Percentiles rank a stretch among this genome's conserved stretches.
Conservation (phyloP, 2,113 vertebrate genomes). For the Alectura lathami region DNA sequence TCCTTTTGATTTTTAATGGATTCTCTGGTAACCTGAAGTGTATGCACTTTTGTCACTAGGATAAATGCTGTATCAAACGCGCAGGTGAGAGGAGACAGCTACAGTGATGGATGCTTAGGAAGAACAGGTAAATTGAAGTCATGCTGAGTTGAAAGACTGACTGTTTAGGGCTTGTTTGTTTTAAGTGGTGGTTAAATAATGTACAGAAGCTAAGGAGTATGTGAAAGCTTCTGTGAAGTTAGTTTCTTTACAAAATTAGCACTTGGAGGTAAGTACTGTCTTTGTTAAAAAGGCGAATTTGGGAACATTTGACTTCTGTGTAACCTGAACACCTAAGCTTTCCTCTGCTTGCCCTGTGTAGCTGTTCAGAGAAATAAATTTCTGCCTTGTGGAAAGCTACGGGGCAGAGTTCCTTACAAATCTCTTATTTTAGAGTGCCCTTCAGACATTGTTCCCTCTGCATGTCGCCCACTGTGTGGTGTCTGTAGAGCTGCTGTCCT, state of each 20-base stretch:
- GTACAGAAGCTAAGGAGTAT: neutral
- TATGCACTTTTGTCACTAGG: slow-evolving; percentile 65
- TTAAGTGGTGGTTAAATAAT: neutral
- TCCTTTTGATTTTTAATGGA: neutral
- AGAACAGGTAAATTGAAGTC: slow-evolving; percentile 80
- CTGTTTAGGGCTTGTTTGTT: neutral
- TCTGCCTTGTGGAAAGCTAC: neutral
- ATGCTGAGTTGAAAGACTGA: neutral
- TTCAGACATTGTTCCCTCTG: neutral
- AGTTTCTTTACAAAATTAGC: neutral
- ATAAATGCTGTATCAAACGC: slow-evolving; percentile 95
- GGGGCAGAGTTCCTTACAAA: neutral
- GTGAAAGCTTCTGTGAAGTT: neutral
- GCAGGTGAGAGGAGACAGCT: slow-evolving; percentile 90
- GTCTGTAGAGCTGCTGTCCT: neutral
- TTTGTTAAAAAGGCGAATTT: neutral
- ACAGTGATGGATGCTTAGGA: slow-evolving; percentile 89
- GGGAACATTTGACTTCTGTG: neutral
- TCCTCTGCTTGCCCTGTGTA: neutral
- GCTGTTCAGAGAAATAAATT: neutral
- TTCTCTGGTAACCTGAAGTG: neutral
- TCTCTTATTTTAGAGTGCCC: neutral
- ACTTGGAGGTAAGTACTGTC: neutral
- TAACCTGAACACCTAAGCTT: neutral
- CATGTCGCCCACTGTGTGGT: neutral